Base-by-base conservation (phyloP, 1,140 invertebrate species). In the Euwallacea similis region DNA sequence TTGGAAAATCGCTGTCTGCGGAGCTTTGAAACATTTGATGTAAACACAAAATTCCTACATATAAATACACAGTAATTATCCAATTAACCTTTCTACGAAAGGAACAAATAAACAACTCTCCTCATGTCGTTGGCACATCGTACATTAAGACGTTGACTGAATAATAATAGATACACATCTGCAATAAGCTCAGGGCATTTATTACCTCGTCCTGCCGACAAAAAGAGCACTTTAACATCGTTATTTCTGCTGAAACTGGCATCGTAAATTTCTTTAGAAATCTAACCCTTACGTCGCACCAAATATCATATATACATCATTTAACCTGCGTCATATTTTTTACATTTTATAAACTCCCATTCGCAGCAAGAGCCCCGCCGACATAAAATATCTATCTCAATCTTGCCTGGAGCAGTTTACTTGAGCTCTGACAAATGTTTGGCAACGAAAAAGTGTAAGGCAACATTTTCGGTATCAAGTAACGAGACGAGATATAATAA, bases 401-500 rank as follows among this genome's bases (percentile, higher is more conserved):
- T 63, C 61, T 63, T 47, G 61, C 61, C 42, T 63, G 42, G 16
- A 63, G 61, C 61, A 44, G 61, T 63, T 63, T 63, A 63, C 61
- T 63, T 21, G 61, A 63, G 61, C 61, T 44, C 42, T 63, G 61
- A 63, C 61, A 63, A 63, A 63, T 63, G 61, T 63, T 47, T 9
- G 61, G 6, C n/a, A 16, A 44, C 9, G 61, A 63, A 63, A 63
- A 63, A 63, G 61, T 47, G 61, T 63, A 63, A 63, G 61, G 61
- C 61, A 63, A 44, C 61, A 63, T 63, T 63, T 63, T 63, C 61
- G 61, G 61, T 46, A 63, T 63, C 61, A 63, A 63, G 61, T 63
- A 63, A 63, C 61, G 61, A 63, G 61, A 61, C 61, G 61, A 63
- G 61, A 63, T 63, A 63, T 63, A 63, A 63, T 63, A 63, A 63